These are phyloP conservation scores for Periplaneta americana DNA, from an alignment of 1,140 invertebrate species.

Conservation along the genomic window DNA sequence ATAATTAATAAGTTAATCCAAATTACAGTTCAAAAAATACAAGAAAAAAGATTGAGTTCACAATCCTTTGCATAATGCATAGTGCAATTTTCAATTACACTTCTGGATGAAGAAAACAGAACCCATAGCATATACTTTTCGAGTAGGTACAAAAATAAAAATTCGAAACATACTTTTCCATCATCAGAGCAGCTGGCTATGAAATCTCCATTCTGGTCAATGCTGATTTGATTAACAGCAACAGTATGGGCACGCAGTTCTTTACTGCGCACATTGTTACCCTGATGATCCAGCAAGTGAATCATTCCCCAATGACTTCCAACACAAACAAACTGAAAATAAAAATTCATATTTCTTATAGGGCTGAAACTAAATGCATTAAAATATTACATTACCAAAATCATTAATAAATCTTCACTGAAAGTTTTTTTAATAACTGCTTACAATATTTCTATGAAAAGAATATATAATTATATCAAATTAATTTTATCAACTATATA, in stretches of 20 bases:
- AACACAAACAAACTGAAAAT: slow-evolving; percentile 77
- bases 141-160: slow-evolving; percentile 8
- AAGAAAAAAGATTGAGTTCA: too few relatives aligned
- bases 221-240: slow-evolving; percentile 90
- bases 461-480: not conserved
- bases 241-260: slow-evolving; percentile 75
- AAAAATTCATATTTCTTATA: slow-evolving; percentile 9
- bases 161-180: slow-evolving; percentile 62
- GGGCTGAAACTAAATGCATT: not conserved
- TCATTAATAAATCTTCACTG: not conserved
- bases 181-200: slow-evolving; percentile 95
- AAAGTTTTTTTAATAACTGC: not conserved
- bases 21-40: too few relatives aligned
- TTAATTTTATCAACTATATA: not conserved
- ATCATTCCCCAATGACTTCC: slow-evolving; percentile 88
- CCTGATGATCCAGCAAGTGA: slow-evolving; percentile 87
- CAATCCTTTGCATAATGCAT: too few relatives aligned
- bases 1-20: slow-evolving; percentile 1
- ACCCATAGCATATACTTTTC: too few relatives aligned
- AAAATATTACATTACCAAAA: not conserved
- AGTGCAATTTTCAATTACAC: too few relatives aligned
- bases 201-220: slow-evolving; percentile 86
- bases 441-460: not conserved
- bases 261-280: slow-evolving; percentile 72
- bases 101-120: too few relatives aligned